These are phyloP conservation scores for Trichoplusia ni DNA, from an alignment of 1,140 invertebrate species.

Conservation along the genomic window DNA sequence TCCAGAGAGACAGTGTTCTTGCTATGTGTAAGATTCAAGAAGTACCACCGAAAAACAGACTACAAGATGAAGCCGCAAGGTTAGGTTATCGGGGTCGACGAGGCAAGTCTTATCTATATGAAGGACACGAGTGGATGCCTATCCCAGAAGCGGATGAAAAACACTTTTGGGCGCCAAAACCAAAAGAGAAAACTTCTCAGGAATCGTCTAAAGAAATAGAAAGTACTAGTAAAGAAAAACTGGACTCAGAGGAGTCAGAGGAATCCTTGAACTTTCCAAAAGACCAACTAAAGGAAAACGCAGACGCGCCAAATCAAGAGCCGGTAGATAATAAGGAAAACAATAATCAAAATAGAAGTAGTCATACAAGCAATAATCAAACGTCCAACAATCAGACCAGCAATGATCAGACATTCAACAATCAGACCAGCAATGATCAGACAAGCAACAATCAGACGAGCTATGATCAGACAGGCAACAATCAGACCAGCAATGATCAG, in stretches of 20 bases:
- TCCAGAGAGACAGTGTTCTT: slow-evolving; percentile 40
- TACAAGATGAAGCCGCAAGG: slow-evolving; percentile 50
- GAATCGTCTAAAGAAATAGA: not conserved
- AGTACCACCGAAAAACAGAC: slow-evolving; percentile 45
- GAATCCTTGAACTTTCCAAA: too few species aligned
- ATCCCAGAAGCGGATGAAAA: slow-evolving; percentile 55
- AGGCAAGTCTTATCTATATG: slow-evolving; percentile 60
- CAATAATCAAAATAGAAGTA: too few species aligned
- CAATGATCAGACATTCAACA: too few species aligned
- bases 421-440: too few species aligned
- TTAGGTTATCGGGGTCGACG: slow-evolving; percentile 46
- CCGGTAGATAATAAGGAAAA: too few species aligned
- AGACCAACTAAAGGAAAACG: not conserved
- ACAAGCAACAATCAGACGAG: too few species aligned
- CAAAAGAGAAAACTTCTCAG: not conserved
- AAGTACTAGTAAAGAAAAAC: not conserved
- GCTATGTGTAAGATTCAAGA: slow-evolving; percentile 46
- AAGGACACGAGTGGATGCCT: slow-evolving; percentile 65
- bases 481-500: too few species aligned
- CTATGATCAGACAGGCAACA: too few species aligned
- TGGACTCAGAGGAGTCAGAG: not conserved
- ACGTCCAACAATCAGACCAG: too few species aligned
- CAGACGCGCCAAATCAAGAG: too few species aligned
- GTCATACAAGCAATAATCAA: too few species aligned
- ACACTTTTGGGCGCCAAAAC: slow-evolving; percentile 19